phyloP scores from a whole-genome alignment of 2,797 vertebrate genomes.

The Nasua narica region DNA sequence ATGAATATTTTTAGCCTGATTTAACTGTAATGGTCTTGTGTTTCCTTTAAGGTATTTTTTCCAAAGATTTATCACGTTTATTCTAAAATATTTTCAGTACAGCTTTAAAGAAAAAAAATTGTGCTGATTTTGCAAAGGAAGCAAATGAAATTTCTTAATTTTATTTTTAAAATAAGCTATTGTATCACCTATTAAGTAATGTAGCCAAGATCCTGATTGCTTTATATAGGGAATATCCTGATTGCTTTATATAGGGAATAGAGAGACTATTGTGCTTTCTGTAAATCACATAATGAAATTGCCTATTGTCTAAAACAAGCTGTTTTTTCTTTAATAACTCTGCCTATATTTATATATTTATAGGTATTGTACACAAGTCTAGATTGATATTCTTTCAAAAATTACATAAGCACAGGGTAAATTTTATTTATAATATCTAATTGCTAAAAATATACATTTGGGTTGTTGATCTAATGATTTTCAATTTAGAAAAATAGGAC shows the following conservation, averaged over 20 bases:
- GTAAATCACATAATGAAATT: constrained; percentile 74
- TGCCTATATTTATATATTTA: constrained; percentile 49
- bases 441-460: background rate
- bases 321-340: constrained; percentile 65
- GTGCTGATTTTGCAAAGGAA: constrained; percentile 72
- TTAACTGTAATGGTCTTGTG: constrained; percentile 47
- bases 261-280: constrained; percentile 68
- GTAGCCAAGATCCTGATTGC: constrained; percentile 69
- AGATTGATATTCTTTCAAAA: constrained; percentile 47
- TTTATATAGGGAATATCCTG: constrained; percentile 71
- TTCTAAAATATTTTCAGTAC: constrained; percentile 73
- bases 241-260: constrained; percentile 73
- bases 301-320: constrained; percentile 64
- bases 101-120: constrained; percentile 62
- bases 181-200: constrained; percentile 69
- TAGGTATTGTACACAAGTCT: constrained; percentile 41
- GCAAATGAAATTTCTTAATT: constrained; percentile 74
- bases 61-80: constrained; percentile 65
- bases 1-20: constrained; percentile 68
- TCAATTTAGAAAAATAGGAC: background rate
- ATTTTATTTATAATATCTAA: constrained; percentile 19
- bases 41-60: constrained; percentile 72
- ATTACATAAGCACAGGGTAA: background rate
- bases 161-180: constrained; percentile 76
- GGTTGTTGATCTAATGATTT: background rate